A percentile compares a stretch with the other conserved stretches of the same genome.
phyloP scores from a whole-genome alignment of 2,113 vertebrate species.

The Syrrhaptes paradoxus region DNA sequence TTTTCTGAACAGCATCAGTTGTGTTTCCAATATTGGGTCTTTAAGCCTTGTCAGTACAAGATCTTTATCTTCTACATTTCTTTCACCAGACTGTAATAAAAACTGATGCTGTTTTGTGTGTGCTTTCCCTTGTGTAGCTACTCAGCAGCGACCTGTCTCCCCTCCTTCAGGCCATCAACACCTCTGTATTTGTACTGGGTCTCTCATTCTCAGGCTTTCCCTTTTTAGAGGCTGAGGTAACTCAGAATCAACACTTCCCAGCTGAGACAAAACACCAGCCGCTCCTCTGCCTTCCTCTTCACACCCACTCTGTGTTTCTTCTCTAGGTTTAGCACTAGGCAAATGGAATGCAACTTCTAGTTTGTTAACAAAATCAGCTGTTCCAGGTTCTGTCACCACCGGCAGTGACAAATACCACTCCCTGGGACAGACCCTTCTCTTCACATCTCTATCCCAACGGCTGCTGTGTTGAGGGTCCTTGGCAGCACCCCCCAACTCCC shows the following conservation, averaged over 20 bases:
- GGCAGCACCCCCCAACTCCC: not conserved
- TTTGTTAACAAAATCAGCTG: conserved; percentile 31
- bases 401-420: not conserved
- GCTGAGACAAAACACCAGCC: conserved; percentile 1
- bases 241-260: not conserved
- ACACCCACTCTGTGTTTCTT: conserved; percentile 23
- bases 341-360: conserved; percentile 1
- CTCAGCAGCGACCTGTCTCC: not conserved
- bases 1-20: not conserved
- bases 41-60: not conserved
- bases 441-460: not conserved
- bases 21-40: not conserved
- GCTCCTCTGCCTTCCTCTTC: conserved; percentile 13
- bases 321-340: not conserved
- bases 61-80: not conserved
- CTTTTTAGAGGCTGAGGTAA: conserved; percentile 2
- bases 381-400: not conserved
- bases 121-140: not conserved
- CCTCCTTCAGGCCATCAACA: not conserved
- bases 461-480: not conserved
- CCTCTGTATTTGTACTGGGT: not conserved
- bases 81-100: not conserved
- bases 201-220: conserved; percentile 25
- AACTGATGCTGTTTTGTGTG: not conserved
- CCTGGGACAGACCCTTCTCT: not conserved